A percentile compares a stretch with the other conserved stretches of the same genome.
phyloP scores from a whole-genome alignment of 1,140 invertebrate species.

The Mactra quadrangularis region DNA sequence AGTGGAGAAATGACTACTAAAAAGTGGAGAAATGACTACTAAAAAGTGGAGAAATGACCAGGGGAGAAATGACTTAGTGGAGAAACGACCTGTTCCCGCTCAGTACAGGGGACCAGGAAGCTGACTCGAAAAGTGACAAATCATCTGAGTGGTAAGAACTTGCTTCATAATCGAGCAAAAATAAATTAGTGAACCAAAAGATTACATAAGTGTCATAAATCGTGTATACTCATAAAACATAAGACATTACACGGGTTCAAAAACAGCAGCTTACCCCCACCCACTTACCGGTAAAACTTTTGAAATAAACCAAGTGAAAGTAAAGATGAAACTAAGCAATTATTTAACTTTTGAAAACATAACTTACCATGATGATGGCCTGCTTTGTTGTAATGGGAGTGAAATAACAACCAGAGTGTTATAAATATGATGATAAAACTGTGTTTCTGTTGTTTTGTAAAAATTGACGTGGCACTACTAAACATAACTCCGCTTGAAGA shows the following conservation, averaged over 20 bases:
- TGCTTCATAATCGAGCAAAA: background rate
- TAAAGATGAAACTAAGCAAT: background rate
- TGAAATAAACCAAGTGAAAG: background rate
- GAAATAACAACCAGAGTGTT: background rate
- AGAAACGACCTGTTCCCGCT: too few species aligned
- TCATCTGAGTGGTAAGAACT: too few species aligned
- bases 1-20: too few species aligned
- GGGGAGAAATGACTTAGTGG: too few species aligned
- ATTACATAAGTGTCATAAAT: background rate
- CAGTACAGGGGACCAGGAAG: too few species aligned
- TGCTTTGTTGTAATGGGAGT: background rate
- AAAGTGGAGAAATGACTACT: too few species aligned
- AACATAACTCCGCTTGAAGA: constrained; percentile 19
- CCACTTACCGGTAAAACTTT: constrained; percentile 3
- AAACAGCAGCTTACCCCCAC: background rate
- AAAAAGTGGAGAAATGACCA: too few species aligned
- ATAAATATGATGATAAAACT: background rate
- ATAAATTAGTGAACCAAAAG: background rate
- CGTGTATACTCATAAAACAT: background rate
- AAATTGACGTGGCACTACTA: constrained; percentile 58
- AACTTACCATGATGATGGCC: background rate
- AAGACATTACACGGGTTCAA: background rate
- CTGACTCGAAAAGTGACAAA: too few species aligned
- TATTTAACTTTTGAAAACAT: background rate
- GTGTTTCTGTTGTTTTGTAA: constrained; percentile 8